phyloP scores from a whole-genome alignment of 2,888 invertebrate genomes.

The Oegoconia quadripuncta region DNA sequence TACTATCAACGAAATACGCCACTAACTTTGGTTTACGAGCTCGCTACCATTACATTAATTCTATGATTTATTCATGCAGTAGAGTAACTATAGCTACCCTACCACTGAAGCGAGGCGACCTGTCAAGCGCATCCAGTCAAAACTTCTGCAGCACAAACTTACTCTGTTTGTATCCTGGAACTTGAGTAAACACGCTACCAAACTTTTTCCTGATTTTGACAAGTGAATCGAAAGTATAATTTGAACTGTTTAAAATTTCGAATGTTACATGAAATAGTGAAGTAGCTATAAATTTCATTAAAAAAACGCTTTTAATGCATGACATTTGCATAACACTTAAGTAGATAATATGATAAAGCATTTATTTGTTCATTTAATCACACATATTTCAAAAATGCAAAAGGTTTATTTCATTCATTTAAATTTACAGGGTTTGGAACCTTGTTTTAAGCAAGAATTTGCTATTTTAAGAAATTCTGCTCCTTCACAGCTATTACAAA shows the following conservation, averaged over 20 bases:
- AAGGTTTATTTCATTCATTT: no score
- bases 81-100: neutral
- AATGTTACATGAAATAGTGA: neutral
- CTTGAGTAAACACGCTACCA: neutral
- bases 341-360: no score
- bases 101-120: neutral
- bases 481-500: no score
- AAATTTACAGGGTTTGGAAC: no score
- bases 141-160: neutral
- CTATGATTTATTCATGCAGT: slow-evolving; percentile 5
- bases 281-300: no score
- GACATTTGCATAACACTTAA: no score
- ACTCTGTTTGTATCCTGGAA: neutral
- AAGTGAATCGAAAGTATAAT: neutral
- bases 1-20: neutral
- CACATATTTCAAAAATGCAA: no score
- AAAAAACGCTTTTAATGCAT: no score
- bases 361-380: no score
- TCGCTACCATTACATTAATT: slow-evolving; percentile 1
- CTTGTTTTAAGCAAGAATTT: no score
- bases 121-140: neutral
- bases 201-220: slow-evolving; percentile 5
- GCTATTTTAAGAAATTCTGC: no score
- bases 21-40: slow-evolving; percentile 3
- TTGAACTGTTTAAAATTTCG: neutral